phyloP scores from a whole-genome alignment of 2,797 vertebrate genomes.

The Poecilia picta region DNA sequence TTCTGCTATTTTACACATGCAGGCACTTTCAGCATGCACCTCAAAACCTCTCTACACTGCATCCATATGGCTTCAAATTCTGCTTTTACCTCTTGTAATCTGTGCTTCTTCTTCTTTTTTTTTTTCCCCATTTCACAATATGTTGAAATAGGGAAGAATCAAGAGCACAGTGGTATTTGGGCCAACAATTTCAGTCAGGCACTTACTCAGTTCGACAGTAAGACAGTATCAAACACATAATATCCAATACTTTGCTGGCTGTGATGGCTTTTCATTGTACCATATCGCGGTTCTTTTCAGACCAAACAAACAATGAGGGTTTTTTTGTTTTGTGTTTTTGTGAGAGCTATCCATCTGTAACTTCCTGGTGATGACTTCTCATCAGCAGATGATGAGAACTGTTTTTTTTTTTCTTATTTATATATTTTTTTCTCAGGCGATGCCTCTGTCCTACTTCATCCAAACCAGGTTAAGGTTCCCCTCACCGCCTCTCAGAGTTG shows the following conservation, averaged over 20 bases:
- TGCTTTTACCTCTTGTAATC: constrained; percentile 48
- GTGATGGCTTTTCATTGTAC: constrained; percentile 74
- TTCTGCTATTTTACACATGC: constrained; percentile 29
- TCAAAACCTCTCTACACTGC: constrained; percentile 37
- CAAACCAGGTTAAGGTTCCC: constrained; percentile 66
- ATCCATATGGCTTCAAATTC: constrained; percentile 41
- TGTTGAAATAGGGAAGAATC: constrained; percentile 52
- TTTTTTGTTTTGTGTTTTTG: constrained; percentile 28
- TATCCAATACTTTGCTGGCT: constrained; percentile 68
- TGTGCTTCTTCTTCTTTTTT: constrained; percentile 32
- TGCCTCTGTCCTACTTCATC: constrained; percentile 66
- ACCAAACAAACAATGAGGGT: constrained; percentile 70
- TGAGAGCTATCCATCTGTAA: constrained; percentile 78
- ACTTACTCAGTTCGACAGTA: constrained; percentile 72
- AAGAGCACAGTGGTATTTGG: constrained; percentile 53
- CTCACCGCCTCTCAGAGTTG: constrained; percentile 50
- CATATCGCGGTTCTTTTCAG: constrained; percentile 68
- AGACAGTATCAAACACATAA: constrained; percentile 75
- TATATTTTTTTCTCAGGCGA: constrained; percentile 24
- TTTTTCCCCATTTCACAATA: constrained; percentile 48
- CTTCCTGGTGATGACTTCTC: constrained; percentile 77
- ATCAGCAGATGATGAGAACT: constrained; percentile 76
- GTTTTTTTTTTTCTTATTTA: constrained; percentile 19
- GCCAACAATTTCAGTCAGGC: constrained; percentile 64
- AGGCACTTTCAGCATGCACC: constrained; percentile 34